Evolutionary conservation across 1,140 invertebrate genomes (phyloP).

Genomic region (Aphelenchoides fujianensis): DNA sequence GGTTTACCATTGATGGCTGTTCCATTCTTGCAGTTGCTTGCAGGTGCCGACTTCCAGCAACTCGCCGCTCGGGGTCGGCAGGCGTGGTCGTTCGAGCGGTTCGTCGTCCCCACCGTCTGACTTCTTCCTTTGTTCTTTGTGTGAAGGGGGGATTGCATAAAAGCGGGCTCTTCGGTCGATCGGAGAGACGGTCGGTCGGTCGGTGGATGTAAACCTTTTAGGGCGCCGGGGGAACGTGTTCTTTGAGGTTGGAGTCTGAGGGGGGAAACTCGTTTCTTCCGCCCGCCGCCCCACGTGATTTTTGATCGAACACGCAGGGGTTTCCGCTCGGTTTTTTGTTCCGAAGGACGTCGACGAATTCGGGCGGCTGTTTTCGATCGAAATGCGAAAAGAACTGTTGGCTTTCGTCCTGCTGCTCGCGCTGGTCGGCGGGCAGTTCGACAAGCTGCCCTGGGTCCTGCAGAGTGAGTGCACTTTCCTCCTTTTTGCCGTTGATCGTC

Average conservation of each 20-base stretch:
- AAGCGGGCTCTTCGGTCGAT: no score
- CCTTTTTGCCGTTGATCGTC: not conserved
- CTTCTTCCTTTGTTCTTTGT: no score
- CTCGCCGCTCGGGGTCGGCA: not conserved
- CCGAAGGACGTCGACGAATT: no score
- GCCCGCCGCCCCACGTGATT: not conserved
- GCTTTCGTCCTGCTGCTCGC: not conserved
- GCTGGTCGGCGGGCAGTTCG: not conserved
- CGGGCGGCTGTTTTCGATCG: no score
- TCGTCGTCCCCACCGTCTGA: not conserved
- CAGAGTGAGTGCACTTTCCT: constrained; percentile 4
- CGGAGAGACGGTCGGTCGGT: no score
- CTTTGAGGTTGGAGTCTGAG: not conserved
- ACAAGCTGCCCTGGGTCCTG: not conserved
- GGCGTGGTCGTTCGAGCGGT: not conserved
- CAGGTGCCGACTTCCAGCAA: not conserved
- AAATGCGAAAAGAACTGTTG: no score
- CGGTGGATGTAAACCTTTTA: no score
- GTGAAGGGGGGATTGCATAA: no score
- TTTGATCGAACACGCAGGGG: no score
- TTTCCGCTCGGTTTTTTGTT: no score
- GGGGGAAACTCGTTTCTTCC: not conserved
- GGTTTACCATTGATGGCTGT: not conserved
- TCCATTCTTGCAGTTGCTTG: not conserved
- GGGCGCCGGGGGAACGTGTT: not conserved